Evolutionary conservation across 2,888 invertebrate species (phyloP).

Genomic region (Baronia brevicornis): DNA sequence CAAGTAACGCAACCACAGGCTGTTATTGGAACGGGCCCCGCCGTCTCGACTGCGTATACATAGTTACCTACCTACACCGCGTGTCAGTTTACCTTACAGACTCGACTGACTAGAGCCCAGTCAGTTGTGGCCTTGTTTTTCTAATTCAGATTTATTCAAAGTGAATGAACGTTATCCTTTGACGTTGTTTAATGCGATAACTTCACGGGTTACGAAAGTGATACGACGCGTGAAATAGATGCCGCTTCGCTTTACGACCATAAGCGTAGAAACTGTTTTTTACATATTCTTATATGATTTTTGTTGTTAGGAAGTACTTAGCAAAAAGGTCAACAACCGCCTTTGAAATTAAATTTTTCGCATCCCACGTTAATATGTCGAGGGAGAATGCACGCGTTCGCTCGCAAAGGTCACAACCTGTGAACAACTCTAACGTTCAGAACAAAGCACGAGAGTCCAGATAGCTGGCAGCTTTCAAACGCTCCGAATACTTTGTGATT

Average conservation of each 20-base stretch:
- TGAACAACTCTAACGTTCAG: constrained; percentile 34
- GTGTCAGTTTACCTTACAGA: constrained; percentile 30
- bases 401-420: constrained; percentile 40
- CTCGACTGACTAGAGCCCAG: constrained; percentile 26
- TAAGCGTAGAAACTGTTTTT: no score
- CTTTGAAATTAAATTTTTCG: no score
- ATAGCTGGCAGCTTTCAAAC: constrained; percentile 49
- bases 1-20: constrained; percentile 40
- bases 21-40: constrained; percentile 33
- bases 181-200: no score
- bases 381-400: constrained; percentile 26
- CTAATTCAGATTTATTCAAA: no score
- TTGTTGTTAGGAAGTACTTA: no score
- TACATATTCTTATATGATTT: no score
- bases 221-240: no score
- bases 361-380: no score
- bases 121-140: constrained; percentile 35
- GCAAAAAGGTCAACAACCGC: no score
- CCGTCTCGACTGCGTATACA: constrained; percentile 48
- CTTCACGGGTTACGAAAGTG: no score
- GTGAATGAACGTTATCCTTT: no score
- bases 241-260: no score
- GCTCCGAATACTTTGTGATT: constrained; percentile 37
- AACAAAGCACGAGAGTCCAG: constrained; percentile 41
- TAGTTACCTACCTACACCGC: constrained; percentile 29